Conservation (phyloP, 2,113 vertebrate genomes). For the Peromyscus maniculatus region DNA sequence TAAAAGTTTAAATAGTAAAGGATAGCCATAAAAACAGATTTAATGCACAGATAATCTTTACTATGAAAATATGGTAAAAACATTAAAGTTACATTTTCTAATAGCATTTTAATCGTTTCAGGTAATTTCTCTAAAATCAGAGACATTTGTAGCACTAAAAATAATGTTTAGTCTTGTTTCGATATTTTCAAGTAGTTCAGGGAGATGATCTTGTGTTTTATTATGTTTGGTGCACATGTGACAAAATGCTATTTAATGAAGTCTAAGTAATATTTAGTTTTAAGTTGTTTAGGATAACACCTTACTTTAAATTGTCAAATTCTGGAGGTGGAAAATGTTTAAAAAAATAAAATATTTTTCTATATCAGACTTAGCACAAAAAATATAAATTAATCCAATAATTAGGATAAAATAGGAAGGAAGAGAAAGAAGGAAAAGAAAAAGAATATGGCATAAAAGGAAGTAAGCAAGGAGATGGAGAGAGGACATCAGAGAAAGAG, state of each 20-base stretch:
- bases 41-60: background rate
- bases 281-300: conserved; percentile 17
- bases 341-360: conserved; percentile 34
- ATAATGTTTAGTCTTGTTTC: conserved; percentile 18
- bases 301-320: background rate
- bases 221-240: background rate
- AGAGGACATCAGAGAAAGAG: background rate
- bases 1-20: conserved; percentile 18
- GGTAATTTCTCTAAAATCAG: background rate
- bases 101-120: background rate
- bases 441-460: background rate
- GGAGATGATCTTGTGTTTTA: background rate
- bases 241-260: background rate
- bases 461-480: background rate
- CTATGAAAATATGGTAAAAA: conserved; percentile 6
- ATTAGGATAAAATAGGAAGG: background rate
- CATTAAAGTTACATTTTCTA: background rate
- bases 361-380: background rate
- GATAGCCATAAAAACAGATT: background rate
- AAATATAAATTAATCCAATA: background rate
- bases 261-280: conserved; percentile 9
- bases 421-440: background rate
- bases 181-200: conserved; percentile 53
- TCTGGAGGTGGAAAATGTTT: background rate
- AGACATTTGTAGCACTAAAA: background rate